phyloP scores from a whole-genome alignment of 2,888 invertebrate species.

The Ophion slaviceki region DNA sequence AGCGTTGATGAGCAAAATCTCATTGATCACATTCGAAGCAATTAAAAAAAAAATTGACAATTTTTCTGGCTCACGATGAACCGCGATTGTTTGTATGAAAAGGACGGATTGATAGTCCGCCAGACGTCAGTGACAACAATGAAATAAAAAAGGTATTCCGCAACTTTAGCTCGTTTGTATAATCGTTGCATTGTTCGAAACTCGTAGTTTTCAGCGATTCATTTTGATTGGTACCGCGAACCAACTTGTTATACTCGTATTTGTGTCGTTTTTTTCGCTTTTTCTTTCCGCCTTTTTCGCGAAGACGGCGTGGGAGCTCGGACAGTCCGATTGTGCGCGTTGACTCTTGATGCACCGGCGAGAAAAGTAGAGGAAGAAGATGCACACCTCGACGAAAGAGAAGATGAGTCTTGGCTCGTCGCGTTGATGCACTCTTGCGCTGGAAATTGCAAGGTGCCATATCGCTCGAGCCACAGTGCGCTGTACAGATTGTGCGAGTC shows the following conservation, averaged over 20 bases:
- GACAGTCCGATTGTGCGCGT: background rate
- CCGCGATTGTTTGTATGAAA: background rate
- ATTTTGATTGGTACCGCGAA: slow-evolving; percentile 16
- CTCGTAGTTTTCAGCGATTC: slow-evolving; percentile 41
- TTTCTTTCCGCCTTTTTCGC: background rate
- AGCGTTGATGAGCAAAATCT: too few relatives aligned
- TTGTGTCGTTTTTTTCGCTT: background rate
- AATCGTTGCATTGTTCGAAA: slow-evolving; percentile 40
- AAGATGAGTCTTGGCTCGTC: slow-evolving; percentile 21
- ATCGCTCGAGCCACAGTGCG: slow-evolving; percentile 47
- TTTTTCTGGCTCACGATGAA: too few relatives aligned
- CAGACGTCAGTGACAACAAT: background rate
- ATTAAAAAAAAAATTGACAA: too few relatives aligned
- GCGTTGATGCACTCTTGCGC: slow-evolving; percentile 12
- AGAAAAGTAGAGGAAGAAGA: slow-evolving; percentile 13
- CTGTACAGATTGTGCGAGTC: slow-evolving; percentile 46
- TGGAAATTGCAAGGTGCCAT: slow-evolving; percentile 58
- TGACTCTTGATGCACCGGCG: background rate
- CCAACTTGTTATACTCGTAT: background rate
- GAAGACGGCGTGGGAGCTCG: background rate
- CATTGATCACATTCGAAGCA: too few relatives aligned
- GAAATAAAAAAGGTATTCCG: slow-evolving; percentile 26
- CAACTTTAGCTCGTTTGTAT: slow-evolving; percentile 21
- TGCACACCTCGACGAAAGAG: background rate
- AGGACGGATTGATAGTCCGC: background rate